A percentile compares a stretch with the other conserved stretches of the same genome.
Conservation (phyloP, 1,140 invertebrate species). For the Macrocentrus cingulum region DNA sequence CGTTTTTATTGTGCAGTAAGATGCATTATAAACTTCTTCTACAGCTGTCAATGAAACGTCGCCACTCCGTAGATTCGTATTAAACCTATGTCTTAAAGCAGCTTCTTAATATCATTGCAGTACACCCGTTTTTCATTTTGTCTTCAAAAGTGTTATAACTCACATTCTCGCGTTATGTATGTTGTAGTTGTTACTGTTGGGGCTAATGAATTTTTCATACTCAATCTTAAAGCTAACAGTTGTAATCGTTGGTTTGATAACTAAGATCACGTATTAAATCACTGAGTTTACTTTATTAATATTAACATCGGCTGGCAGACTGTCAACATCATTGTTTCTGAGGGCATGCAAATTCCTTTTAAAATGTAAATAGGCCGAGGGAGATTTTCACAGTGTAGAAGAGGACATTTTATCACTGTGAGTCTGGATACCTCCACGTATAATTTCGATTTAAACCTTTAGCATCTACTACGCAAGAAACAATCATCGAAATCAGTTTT, state of each 20-base stretch:
- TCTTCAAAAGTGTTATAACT: slow-evolving; percentile 6
- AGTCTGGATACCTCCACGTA: slow-evolving; percentile 13
- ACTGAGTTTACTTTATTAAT: slow-evolving; percentile 36
- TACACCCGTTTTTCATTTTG: slow-evolving; percentile 6
- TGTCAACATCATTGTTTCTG: slow-evolving; percentile 6
- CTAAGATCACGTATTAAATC: slow-evolving; percentile 39
- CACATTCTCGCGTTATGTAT: slow-evolving; percentile 12
- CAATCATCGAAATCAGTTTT: slow-evolving; percentile 33
- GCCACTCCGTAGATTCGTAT: slow-evolving; percentile 2
- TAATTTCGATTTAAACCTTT: slow-evolving; percentile 24
- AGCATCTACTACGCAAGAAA: slow-evolving; percentile 29
- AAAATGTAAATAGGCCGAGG: slow-evolving; percentile 19
- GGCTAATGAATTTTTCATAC: slow-evolving; percentile 12
- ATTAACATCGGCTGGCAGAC: slow-evolving; percentile 19
- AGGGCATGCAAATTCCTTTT: slow-evolving; percentile 11
- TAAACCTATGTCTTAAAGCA: slow-evolving; percentile 14
- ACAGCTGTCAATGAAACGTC: slow-evolving; percentile 2
- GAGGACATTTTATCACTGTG: slow-evolving; percentile 13
- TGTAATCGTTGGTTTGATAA: slow-evolving; percentile 35
- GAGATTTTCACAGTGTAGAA: slow-evolving; percentile 6
- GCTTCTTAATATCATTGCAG: slow-evolving; percentile 14
- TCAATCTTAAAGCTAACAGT: slow-evolving; percentile 37
- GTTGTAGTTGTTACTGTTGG: slow-evolving; percentile 16
- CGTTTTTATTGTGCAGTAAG: slow-evolving; percentile 10
- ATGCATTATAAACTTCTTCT: slow-evolving; percentile 11